These are phyloP conservation scores for Hedya salicella DNA, from an alignment of 2,888 invertebrate genomes.

Conservation along the genomic window DNA sequence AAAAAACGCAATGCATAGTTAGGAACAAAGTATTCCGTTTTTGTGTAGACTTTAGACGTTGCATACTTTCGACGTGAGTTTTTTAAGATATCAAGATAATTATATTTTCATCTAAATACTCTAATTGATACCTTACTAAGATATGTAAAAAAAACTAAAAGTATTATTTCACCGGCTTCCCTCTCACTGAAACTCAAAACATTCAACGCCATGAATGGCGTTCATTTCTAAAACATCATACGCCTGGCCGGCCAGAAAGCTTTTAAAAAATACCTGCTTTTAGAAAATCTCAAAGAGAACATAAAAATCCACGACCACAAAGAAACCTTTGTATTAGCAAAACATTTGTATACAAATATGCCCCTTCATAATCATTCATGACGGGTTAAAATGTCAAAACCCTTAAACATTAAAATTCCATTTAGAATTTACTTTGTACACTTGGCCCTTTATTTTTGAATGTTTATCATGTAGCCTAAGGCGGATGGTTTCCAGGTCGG, in stretches of 20 bases:
- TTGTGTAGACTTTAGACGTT: too few species aligned
- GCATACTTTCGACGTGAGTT: too few species aligned
- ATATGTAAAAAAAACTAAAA: background rate
- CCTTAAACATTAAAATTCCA: conserved; percentile 32
- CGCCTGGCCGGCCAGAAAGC: background rate
- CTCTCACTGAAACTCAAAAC: conserved; percentile 12
- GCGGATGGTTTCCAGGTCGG: conserved; percentile 7
- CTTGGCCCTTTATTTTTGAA: conserved; percentile 21
- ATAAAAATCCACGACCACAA: conserved; percentile 32
- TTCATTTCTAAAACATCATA: conserved; percentile 27
- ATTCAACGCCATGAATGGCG: background rate
- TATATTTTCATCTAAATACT: too few species aligned
- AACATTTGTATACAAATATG: conserved; percentile 26
- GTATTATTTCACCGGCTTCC: background rate
- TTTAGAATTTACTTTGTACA: conserved; percentile 34
- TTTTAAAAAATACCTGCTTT: conserved; percentile 26
- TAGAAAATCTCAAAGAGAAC: conserved; percentile 22
- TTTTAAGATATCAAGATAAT: background rate
- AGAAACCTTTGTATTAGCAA: conserved; percentile 28
- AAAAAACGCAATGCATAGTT: too few species aligned
- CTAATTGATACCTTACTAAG: too few species aligned
- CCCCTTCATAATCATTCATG: conserved; percentile 23
- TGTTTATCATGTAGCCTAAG: conserved; percentile 24
- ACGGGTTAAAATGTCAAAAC: conserved; percentile 35
- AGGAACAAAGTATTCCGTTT: too few species aligned